Evolutionary conservation across 2,113 vertebrate genomes (phyloP).

Genomic region (Chaetorhynchus papuensis): DNA sequence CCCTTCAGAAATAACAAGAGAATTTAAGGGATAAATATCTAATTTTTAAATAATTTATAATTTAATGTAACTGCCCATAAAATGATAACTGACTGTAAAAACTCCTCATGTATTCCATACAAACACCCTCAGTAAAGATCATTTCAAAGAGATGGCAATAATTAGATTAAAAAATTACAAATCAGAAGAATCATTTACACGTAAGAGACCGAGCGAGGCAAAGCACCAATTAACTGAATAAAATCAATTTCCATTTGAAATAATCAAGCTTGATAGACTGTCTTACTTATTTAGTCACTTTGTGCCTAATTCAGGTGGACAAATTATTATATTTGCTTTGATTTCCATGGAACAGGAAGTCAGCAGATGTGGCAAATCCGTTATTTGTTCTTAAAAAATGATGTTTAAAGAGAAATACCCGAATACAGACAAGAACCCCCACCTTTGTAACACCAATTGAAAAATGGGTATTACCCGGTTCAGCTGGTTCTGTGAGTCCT

Average conservation of each 20-base stretch:
- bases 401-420: background rate
- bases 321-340: background rate
- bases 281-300: background rate
- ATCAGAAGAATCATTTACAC: background rate
- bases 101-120: accelerated
- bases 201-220: background rate
- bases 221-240: background rate
- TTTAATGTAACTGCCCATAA: background rate
- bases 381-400: background rate
- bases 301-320: background rate
- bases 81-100: background rate
- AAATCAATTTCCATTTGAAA: background rate
- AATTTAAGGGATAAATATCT: background rate
- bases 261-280: background rate
- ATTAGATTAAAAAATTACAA: background rate
- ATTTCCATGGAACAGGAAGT: background rate
- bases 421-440: background rate
- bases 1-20: background rate
- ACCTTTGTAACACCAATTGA: accelerated
- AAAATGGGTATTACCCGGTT: too few relatives aligned
- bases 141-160: background rate
- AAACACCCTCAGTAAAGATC: background rate
- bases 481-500: background rate
- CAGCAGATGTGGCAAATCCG: background rate
- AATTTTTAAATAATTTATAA: background rate